Evolutionary conservation across 2,888 invertebrate species (phyloP), one percentile per base, ranked within the genome.

Genomic region (Dichetophora obliterata): DNA sequence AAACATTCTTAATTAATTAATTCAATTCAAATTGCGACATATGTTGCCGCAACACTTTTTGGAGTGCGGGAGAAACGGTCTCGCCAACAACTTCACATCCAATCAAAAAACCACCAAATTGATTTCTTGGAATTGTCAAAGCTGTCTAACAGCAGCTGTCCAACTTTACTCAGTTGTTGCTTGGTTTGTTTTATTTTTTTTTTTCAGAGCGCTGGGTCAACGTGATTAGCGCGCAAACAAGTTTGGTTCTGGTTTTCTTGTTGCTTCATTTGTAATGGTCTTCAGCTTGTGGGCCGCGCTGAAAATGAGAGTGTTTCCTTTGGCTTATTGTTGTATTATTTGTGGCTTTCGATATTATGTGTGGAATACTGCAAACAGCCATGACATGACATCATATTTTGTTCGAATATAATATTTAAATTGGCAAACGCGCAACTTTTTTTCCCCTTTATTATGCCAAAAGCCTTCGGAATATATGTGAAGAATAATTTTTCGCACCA

Each of bases 1-100:
- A 16, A n/a, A 52, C 6, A n/a, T 50, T 61, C 34, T 48, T 70
- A 70, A 72, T 74, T 63, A 48, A 31, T 74, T 74, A 52, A 74
- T 74, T 74, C 50, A 16, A 65, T 74, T 74, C 5, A 61, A n/a
- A 74, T 65, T 65, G 63, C 68, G 14, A 24, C 31, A 27, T 8
- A 52, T 59, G 57, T 24, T 57, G 19, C 16, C 3, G 14, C 37
- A 37, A 5, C 50, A 63, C 16, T 54, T 6, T 59, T 19, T 61
- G 31, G 59, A 2, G n/a, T 37, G 43, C 1, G 8, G 22, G 16
- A 65, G n/a, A 43, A 19, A 34, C 24, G n/a, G n/a, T n/a, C n/a
- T n/a, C n/a, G 16, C 57, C 22, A 57, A 24, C 22, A 57, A 19
- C 57, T 9, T 31, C 19, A n/a, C 24, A 19, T 9, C 57, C n/a